Evolutionary conservation across 2,113 vertebrate genomes (phyloP), one percentile per base, ranked within the genome.

Genomic region (Procapra przewalskii): DNA sequence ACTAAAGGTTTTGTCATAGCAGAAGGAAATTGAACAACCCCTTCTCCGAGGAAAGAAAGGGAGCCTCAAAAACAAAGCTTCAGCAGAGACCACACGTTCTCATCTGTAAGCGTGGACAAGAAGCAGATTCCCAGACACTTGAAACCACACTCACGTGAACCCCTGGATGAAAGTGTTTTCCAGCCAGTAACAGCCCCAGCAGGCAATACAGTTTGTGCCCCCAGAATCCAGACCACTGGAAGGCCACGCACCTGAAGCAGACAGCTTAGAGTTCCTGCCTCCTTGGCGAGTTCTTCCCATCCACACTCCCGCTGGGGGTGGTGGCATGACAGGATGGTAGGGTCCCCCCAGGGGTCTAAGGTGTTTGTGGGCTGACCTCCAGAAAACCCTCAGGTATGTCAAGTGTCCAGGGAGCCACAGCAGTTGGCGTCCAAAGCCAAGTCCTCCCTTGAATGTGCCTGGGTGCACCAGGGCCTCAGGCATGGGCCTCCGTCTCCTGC

Each of bases 401-500:
- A 83, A 75, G 88, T 52, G 94, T 87, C 75, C 84, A 90, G 87
- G 91, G 93, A 88, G 62, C 55, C 92, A 50, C 75, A 43, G 43
- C 0, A 0, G 77, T 43, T 31, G 36, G 84, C 83, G 40, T 95
- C 77, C 88, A 94, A 90, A 77, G 40, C 92, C 77, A 93, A 82
- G 90, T 94, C 94, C 86, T 87, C 88, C 90, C 93, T 2, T 57
- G 92, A 91, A 77, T 31, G 31, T 5, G 31, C 87, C 59, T 15
- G 57, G 67, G 79, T 27, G 13, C 4, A 27, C 91, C 59, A 13
- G 64, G 62, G 79, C 60, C 60, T 99, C 99, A 99, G 55, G 99
- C 98, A 64, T 98, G 98, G n/a, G 99, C 96, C 3, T 98, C 98
- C 6, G 99, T 98, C 5, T 99, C 99, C 97, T 97, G 98, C 85